A percentile compares a stretch with the other conserved stretches of the same genome.
Conservation (phyloP, 2,888 invertebrate species). For the Thecocarcelia acutangulata region DNA sequence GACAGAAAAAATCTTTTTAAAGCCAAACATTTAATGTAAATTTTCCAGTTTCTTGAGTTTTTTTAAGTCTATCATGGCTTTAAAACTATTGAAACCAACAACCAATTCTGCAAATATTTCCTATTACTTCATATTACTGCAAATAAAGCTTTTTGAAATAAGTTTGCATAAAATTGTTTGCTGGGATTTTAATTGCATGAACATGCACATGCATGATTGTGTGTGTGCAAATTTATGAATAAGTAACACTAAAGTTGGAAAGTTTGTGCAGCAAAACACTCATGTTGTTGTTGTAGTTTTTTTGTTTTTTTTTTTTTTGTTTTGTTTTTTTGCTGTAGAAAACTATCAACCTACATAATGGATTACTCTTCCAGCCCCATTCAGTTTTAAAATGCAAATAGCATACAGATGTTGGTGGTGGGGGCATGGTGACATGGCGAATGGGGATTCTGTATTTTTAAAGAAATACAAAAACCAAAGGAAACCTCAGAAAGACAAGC, state of each 20-base stretch:
- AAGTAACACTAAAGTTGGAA: conserved; percentile 1
- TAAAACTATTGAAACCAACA: too few species aligned
- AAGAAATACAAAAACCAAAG: conserved; percentile 24
- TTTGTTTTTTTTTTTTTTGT: too few species aligned
- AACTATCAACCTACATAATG: conserved; percentile 57
- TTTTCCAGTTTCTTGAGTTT: too few species aligned
- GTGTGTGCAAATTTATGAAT: not conserved
- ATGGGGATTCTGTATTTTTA: conserved; percentile 13
- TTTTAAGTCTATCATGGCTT: too few species aligned
- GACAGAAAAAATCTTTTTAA: too few species aligned
- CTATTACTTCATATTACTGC: too few species aligned
- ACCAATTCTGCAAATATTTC: too few species aligned
- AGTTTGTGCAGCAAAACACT: not conserved
- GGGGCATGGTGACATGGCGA: not conserved
- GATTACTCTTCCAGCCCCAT: conserved; percentile 7
- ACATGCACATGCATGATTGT: not conserved
- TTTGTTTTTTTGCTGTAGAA: too few species aligned
- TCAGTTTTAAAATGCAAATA: not conserved
- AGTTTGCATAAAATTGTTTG: too few species aligned
- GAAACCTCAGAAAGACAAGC: conserved; percentile 53
- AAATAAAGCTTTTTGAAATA: too few species aligned
- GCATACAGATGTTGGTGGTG: not conserved
- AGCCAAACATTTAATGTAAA: too few species aligned
- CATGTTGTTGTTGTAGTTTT: not conserved
- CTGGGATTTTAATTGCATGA: not conserved